Evolutionary conservation across 2,888 invertebrate genomes (phyloP).

Genomic region (Synergus laeviventris): DNA sequence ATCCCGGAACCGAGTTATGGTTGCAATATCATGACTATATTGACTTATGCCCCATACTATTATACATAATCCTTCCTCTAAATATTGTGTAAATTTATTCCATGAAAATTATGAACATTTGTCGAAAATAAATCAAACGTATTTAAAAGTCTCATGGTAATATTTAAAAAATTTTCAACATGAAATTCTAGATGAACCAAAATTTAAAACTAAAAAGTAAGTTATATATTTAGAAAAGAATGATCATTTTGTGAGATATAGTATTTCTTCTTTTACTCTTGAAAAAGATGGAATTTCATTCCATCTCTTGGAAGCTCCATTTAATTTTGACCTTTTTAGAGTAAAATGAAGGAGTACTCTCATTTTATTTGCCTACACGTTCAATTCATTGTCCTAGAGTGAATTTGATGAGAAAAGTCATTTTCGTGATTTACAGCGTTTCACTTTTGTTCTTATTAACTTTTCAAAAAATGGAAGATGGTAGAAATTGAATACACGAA

Average conservation of each 20-base stretch:
- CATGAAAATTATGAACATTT: not conserved
- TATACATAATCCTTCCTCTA: not conserved
- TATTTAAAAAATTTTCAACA: no score
- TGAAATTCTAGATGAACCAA: no score
- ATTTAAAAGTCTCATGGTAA: not conserved
- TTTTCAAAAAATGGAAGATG: not conserved
- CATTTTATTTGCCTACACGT: not conserved
- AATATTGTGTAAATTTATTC: not conserved
- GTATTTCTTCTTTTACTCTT: not conserved
- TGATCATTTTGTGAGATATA: not conserved
- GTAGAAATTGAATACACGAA: not conserved
- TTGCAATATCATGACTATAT: not conserved
- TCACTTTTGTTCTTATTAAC: not conserved
- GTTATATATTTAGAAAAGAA: not conserved
- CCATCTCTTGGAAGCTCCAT: not conserved
- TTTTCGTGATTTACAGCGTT: not conserved
- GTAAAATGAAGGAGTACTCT: not conserved
- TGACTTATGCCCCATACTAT: not conserved
- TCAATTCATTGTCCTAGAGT: not conserved
- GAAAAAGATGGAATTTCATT: not conserved
- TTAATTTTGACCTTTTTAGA: not conserved
- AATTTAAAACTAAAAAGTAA: no score
- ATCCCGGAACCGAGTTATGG: not conserved
- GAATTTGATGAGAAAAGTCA: not conserved
- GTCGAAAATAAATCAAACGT: not conserved